Conservation (phyloP, 2,888 invertebrate genomes). For the Operophtera brumata region DNA sequence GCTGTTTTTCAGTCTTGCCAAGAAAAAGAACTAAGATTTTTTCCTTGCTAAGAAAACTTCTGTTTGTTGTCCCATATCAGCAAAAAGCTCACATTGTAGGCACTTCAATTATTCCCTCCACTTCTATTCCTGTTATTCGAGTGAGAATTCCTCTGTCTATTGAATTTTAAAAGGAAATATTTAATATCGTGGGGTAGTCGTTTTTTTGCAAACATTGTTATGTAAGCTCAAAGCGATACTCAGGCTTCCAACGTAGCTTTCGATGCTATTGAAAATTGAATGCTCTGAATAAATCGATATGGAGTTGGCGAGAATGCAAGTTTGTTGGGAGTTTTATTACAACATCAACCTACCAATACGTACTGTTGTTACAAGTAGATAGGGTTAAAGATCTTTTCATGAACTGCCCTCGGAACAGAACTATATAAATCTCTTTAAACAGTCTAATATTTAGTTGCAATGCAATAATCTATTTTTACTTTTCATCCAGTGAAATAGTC, state of each 20-base stretch:
- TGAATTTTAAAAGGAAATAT: conserved; percentile 42
- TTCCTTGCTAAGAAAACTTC: too few species aligned
- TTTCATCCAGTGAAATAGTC: too few species aligned
- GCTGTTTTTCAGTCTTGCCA: too few species aligned
- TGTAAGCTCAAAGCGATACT: conserved; percentile 14
- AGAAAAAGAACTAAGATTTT: too few species aligned
- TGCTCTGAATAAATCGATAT: conserved; percentile 17
- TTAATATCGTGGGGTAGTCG: conserved; percentile 24
- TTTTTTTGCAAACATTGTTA: conserved; percentile 30
- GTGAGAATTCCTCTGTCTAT: conserved; percentile 33
- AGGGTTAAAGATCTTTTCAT: too few species aligned
- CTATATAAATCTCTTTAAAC: too few species aligned
- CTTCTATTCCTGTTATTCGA: conserved; percentile 16
- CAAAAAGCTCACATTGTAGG: too few species aligned
- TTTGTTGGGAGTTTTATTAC: conserved; percentile 5
- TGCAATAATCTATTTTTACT: too few species aligned
- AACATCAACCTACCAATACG: neutral
- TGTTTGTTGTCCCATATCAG: too few species aligned
- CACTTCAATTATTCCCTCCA: conserved; percentile 4
- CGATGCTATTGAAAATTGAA: conserved; percentile 17
- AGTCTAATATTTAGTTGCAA: too few species aligned
- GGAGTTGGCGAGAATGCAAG: neutral
- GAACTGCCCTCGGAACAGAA: too few species aligned
- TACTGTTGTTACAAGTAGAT: neutral
- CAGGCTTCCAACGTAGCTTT: neutral